phyloP scores from a whole-genome alignment of 2,888 invertebrate genomes.

The Brassicogethes aeneus region DNA sequence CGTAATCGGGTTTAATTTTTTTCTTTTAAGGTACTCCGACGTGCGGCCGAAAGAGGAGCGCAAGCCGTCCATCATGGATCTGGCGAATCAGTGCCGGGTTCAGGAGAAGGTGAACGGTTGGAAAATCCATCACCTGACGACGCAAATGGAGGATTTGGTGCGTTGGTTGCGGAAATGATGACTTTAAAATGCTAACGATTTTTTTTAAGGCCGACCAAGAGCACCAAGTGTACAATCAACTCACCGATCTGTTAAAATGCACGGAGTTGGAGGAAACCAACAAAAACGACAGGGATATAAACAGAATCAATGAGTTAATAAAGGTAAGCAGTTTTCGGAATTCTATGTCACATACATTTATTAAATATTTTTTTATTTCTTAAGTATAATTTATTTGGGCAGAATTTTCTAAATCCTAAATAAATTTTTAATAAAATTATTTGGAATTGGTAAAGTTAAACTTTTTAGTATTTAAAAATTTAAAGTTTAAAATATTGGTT shows the following conservation, averaged over 20 bases:
- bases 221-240: conserved; percentile 39
- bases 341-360: no score
- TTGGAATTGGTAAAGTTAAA: no score
- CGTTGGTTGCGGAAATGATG: conserved; percentile 21
- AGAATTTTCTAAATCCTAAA: not conserved
- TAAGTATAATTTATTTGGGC: conserved; percentile 6
- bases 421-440: conserved; percentile 6
- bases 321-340: conserved; percentile 52
- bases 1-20: not conserved
- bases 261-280: conserved; percentile 36
- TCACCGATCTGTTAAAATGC: conserved; percentile 35
- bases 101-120: conserved; percentile 86
- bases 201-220: conserved; percentile 45
- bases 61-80: conserved; percentile 74
- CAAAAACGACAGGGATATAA: conserved; percentile 34
- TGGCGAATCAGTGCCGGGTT: conserved; percentile 82
- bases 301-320: conserved; percentile 50
- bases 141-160: conserved; percentile 91
- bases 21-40: conserved; percentile 51
- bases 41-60: conserved; percentile 84
- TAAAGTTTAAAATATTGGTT: no score
- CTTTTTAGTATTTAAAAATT: no score
- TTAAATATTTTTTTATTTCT: conserved; percentile 6
- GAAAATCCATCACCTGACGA: conserved; percentile 87
- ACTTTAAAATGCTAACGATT: not conserved